phyloP scores from a whole-genome alignment of 2,888 invertebrate species.

The Dysmachus trigonus region DNA sequence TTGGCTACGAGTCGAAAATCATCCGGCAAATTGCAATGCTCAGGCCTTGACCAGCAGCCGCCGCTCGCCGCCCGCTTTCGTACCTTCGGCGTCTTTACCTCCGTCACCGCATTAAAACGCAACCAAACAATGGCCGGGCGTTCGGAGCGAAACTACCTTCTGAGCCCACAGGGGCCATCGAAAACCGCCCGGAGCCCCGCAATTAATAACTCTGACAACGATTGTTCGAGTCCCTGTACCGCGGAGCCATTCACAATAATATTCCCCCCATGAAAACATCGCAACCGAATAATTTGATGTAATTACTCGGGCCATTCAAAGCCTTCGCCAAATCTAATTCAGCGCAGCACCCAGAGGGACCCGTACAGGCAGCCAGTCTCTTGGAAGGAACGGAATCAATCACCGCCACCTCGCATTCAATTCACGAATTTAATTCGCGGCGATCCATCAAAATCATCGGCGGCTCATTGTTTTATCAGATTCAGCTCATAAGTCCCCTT shows the following conservation, averaged over 20 bases:
- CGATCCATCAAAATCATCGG: slow-evolving; percentile 50
- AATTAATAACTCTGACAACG: slow-evolving; percentile 37
- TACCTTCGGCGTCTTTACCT: background rate
- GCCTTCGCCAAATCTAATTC: slow-evolving; percentile 33
- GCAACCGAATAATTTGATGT: slow-evolving; percentile 39
- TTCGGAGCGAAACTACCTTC: background rate
- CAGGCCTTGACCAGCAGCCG: background rate
- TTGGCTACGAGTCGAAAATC: background rate
- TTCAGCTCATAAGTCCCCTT: slow-evolving; percentile 47
- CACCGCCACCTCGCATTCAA: slow-evolving; percentile 50
- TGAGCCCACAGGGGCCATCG: background rate
- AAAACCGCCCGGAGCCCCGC: slow-evolving; percentile 7
- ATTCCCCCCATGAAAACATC: background rate
- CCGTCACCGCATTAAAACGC: background rate
- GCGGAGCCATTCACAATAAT: background rate
- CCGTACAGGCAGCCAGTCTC: background rate
- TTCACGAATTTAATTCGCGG: slow-evolving; percentile 47
- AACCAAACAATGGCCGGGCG: background rate
- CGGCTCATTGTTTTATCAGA: slow-evolving; percentile 50
- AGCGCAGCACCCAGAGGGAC: slow-evolving; percentile 12
- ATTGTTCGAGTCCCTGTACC: slow-evolving; percentile 25
- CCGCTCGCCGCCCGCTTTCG: background rate
- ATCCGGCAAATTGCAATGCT: slow-evolving; percentile 1
- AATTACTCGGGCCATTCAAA: slow-evolving; percentile 26
- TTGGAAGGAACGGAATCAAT: slow-evolving; percentile 48